Percentiles rank a stretch among this genome's conserved stretches.
phyloP scores from a whole-genome alignment of 2,888 invertebrate genomes.

The Prionchulus punctatus region DNA sequence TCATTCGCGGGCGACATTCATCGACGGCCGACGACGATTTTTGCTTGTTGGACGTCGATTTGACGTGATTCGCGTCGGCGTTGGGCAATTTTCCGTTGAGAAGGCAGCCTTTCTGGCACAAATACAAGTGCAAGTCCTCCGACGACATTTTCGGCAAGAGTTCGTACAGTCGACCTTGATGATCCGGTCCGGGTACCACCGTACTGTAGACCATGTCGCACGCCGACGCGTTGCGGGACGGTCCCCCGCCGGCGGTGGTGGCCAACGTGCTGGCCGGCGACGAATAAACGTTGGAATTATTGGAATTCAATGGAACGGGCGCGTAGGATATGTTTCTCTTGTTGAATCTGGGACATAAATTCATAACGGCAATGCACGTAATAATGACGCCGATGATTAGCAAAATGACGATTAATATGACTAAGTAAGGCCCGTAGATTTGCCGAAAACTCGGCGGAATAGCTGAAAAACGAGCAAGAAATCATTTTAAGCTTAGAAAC shows the following conservation, averaged over 20 bases:
- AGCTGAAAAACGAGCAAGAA: too few relatives aligned
- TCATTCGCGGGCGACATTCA: too few relatives aligned
- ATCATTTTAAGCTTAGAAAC: too few relatives aligned
- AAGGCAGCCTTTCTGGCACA: neutral
- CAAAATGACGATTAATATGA: constrained; percentile 5
- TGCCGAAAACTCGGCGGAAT: neutral
- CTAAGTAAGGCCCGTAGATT: constrained; percentile 5
- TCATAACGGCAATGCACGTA: constrained; percentile 7
- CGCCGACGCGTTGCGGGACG: too few relatives aligned
- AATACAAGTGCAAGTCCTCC: neutral
- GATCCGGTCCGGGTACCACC: neutral
- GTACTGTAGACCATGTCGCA: neutral
- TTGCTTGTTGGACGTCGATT: too few relatives aligned
- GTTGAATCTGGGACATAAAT: constrained; percentile 5
- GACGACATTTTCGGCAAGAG: neutral
- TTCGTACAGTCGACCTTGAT: neutral
- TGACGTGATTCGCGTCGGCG: too few relatives aligned
- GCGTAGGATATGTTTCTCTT: neutral
- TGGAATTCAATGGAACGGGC: neutral
- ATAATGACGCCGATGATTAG: constrained; percentile 6
- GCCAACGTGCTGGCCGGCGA: neutral
- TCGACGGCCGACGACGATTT: too few relatives aligned
- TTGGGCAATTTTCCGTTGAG: too few relatives aligned
- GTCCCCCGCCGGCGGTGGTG: neutral
- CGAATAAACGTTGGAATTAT: neutral